A percentile compares a stretch with the other conserved stretches of the same genome.
These are phyloP conservation scores for Nanger granti DNA, from an alignment of 2,113 vertebrate genomes.

Conservation along the genomic window DNA sequence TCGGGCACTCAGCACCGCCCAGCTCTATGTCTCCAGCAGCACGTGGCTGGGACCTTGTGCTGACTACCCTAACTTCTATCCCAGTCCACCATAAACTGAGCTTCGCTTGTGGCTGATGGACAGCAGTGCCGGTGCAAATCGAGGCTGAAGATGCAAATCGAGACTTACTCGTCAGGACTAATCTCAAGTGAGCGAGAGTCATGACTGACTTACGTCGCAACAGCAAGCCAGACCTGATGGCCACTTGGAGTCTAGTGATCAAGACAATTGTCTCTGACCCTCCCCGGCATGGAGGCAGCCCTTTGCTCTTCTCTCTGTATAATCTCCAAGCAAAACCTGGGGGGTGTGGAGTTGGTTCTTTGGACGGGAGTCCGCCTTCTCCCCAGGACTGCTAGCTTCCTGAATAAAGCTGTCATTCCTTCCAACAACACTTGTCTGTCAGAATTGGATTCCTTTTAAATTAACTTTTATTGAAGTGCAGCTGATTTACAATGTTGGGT, in stretches of 20 bases:
- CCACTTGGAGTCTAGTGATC: not conserved
- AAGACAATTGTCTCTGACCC: not conserved
- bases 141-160: not conserved
- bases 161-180: not conserved
- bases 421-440: not conserved
- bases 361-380: not conserved
- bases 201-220: not conserved
- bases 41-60: fast-evolving
- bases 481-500: not conserved
- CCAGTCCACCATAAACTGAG: not conserved
- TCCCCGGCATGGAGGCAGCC: not conserved
- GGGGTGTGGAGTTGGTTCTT: not conserved
- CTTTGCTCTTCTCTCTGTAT: not conserved
- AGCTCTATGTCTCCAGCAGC: fast-evolving
- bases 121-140: not conserved
- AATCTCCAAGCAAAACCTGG: not conserved
- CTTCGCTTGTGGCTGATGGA: too few relatives aligned
- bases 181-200: not conserved
- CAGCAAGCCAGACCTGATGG: not conserved
- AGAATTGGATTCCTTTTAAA: not conserved
- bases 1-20: not conserved
- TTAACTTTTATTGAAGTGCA: not conserved
- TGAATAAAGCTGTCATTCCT: not conserved
- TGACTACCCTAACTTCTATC: not conserved
- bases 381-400: not conserved